Conservation (phyloP, 2,797 vertebrate genomes). For the Cyprinodon diabolis region DNA sequence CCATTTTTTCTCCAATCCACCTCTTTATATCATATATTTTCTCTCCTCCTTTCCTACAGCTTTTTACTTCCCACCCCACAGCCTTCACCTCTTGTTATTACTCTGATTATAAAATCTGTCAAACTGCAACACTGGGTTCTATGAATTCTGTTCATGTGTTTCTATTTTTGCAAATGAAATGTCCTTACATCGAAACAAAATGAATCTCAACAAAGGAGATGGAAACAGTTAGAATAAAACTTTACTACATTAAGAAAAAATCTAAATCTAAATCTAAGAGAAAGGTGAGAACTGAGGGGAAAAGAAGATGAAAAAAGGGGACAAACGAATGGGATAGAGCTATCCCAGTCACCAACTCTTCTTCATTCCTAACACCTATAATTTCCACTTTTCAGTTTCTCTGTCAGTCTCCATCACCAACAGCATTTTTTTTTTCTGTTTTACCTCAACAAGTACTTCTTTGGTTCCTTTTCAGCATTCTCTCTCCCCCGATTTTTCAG, state of each 20-base stretch:
- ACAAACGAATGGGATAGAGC: conserved; percentile 1
- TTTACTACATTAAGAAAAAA: conserved; percentile 5
- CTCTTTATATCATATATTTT: conserved; percentile 19
- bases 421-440: conserved; percentile 48
- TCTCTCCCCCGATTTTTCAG: conserved; percentile 42
- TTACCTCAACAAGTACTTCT: conserved; percentile 44
- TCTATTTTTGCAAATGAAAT: conserved; percentile 26
- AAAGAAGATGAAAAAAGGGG: conserved; percentile 1
- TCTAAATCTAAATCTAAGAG: conserved; percentile 15
- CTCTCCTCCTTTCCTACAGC: conserved; percentile 8
- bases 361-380: conserved; percentile 24
- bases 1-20: conserved; percentile 15
- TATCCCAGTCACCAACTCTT: neutral
- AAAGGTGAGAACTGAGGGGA: conserved; percentile 19
- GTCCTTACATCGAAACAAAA: conserved; percentile 26
- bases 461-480: conserved; percentile 59
- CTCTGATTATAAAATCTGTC: conserved; percentile 22
- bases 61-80: neutral
- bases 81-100: conserved; percentile 11
- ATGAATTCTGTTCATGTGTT: conserved; percentile 26
- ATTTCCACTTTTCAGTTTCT: conserved; percentile 52
- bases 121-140: conserved; percentile 27
- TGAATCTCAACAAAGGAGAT: conserved; percentile 34
- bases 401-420: conserved; percentile 55
- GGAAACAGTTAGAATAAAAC: conserved; percentile 24